Conservation (phyloP, 2,888 invertebrate genomes). For the Tribolium freemani region DNA sequence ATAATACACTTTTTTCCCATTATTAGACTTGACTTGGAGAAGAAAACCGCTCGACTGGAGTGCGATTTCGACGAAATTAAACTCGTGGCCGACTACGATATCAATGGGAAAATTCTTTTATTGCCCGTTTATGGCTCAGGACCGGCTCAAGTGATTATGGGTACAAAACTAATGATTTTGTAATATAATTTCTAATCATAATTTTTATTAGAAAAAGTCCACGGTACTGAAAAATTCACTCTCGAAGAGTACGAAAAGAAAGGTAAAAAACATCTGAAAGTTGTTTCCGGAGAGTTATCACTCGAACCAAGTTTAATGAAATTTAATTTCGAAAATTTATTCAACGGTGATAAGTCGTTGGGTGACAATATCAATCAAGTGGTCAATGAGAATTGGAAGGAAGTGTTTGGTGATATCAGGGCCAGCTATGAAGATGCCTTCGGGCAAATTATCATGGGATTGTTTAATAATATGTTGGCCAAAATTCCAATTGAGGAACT, state of each 20-base stretch:
- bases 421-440: constrained; percentile 44
- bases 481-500: constrained; percentile 16
- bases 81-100: constrained; percentile 26
- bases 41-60: not conserved
- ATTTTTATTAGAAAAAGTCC: no score
- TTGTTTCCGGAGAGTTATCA: not conserved
- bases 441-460: not conserved
- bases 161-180: no score
- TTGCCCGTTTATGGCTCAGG: constrained; percentile 37
- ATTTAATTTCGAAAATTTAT: constrained; percentile 40
- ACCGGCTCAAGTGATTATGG: constrained; percentile 6
- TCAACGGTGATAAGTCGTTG: constrained; percentile 35
- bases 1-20: constrained; percentile 3
- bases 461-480: constrained; percentile 7
- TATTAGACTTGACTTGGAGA: constrained; percentile 34
- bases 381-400: constrained; percentile 53
- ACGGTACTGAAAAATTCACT: not conserved
- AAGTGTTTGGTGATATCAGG: constrained; percentile 48
- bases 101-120: constrained; percentile 38
- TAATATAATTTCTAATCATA: no score
- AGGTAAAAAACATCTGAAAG: constrained; percentile 24
- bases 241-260: constrained; percentile 35
- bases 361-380: constrained; percentile 45
- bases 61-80: constrained; percentile 1
- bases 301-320: constrained; percentile 11